These are phyloP conservation scores for Anomalospiza imberbis DNA, from an alignment of 2,797 vertebrate species.

Conservation along the genomic window DNA sequence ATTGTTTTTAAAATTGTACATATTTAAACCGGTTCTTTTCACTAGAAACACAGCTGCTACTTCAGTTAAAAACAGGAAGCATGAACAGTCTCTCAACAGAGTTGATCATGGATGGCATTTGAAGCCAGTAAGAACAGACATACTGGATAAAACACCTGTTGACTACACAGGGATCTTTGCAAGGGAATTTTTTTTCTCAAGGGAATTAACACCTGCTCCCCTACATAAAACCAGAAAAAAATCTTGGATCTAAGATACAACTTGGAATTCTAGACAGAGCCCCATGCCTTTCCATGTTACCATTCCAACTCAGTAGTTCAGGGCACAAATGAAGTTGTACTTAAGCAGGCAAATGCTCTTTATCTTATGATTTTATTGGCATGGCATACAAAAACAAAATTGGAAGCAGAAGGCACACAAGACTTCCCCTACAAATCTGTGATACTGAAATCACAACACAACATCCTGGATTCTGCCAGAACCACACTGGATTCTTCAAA, in stretches of 20 bases:
- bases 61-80: not conserved
- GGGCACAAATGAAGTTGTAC: not conserved
- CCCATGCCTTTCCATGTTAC: not conserved
- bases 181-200: not conserved
- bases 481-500: not conserved
- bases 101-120: not conserved
- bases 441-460: not conserved
- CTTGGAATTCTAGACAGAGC: not conserved
- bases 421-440: not conserved
- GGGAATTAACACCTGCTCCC: not conserved
- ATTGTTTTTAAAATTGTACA: not conserved
- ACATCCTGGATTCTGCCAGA: not conserved
- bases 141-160: not conserved
- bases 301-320: not conserved
- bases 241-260: not conserved
- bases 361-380: not conserved
- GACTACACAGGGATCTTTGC: not conserved
- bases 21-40: not conserved
- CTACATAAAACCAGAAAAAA: not conserved
- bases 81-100: not conserved
- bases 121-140: not conserved
- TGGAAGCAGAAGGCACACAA: not conserved
- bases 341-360: not conserved
- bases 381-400: not conserved
- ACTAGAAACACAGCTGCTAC: not conserved